Base-by-base conservation (phyloP, 1,140 invertebrate genomes). In the Tetraneura akinire region DNA sequence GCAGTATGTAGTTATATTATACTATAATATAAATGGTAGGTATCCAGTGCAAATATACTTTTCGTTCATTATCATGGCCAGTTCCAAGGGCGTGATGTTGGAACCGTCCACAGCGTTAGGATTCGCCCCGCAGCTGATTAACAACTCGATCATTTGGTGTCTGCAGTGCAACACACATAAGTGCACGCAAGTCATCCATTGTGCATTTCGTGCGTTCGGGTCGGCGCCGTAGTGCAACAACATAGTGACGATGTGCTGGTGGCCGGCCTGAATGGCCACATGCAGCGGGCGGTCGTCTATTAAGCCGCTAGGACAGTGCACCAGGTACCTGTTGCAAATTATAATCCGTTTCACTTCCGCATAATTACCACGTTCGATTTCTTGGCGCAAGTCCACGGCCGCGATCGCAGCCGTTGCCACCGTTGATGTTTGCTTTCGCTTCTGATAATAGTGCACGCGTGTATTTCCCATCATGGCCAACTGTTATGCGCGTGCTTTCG, bases 161-260 rank as follows among this genome's bases (percentile, higher is more conserved):
- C 10, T 9, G 49, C 71, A 37, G 51, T 37, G 23, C 29, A 74
- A 21, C 18, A 55, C 10, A n/a, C 71, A 37, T 18, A 18, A 26
- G 29, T 42, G 51, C 18, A 49, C 11, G 1, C 49, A 51, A 4
- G 71, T 74, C n/a, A 9, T 57, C 21, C n/a, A 23, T 18, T 55
- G 1, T 18, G 29, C 51, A 26, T 55, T 74, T 18, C 51, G 18
- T 4, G 29, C 29, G 51, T 74, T 55, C 3, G 71, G 29, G n/a
- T 74, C n/a, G 3, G 71, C 71, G 9, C 71, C 71, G 16, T n/a
- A 16, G 51, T 57, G 26, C 51, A 74, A 14, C 18, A 74, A 51
- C n/a, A 74, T 18, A 0, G 18, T 13, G 71, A 74, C 53, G 71
- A 74, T 74, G 18, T n/a, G 47, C 32, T 3, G 51, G 29, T 42